A percentile compares a stretch with the other conserved stretches of the same genome.
These are phyloP conservation scores for Crotalus horridus DNA, from an alignment of 2,113 vertebrate species.

Conservation along the genomic window DNA sequence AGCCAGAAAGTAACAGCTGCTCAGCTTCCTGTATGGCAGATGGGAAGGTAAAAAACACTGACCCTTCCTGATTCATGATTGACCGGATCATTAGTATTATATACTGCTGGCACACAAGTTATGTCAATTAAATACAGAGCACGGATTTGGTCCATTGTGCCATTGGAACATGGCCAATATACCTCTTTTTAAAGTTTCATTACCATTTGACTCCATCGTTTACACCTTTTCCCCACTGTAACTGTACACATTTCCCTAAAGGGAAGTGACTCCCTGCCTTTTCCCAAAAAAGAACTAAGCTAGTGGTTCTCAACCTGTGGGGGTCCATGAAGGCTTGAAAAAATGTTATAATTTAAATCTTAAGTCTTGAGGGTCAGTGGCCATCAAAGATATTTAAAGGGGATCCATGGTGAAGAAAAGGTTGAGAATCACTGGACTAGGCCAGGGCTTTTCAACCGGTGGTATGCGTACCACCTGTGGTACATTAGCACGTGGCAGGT, in stretches of 20 bases:
- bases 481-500: too few relatives aligned
- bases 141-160: not conserved
- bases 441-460: too few relatives aligned
- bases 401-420: not conserved
- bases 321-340: too few relatives aligned
- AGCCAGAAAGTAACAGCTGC: not conserved
- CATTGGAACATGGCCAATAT: not conserved
- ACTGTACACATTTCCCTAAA: not conserved
- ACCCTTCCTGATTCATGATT: not conserved
- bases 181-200: not conserved
- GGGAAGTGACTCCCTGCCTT: not conserved
- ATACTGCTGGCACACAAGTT: not conserved
- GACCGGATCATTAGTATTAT: not conserved
- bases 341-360: not conserved
- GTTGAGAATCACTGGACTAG: not conserved
- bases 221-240: not conserved
- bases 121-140: not conserved
- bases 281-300: not conserved
- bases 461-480: too few relatives aligned
- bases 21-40: not conserved
- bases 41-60: not conserved
- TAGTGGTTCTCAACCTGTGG: not conserved
- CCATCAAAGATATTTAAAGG: not conserved
- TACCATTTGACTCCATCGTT: not conserved
- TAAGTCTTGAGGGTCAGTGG: not conserved